Conservation (phyloP, 1,140 invertebrate genomes). For the Listronotus oregonensis region DNA sequence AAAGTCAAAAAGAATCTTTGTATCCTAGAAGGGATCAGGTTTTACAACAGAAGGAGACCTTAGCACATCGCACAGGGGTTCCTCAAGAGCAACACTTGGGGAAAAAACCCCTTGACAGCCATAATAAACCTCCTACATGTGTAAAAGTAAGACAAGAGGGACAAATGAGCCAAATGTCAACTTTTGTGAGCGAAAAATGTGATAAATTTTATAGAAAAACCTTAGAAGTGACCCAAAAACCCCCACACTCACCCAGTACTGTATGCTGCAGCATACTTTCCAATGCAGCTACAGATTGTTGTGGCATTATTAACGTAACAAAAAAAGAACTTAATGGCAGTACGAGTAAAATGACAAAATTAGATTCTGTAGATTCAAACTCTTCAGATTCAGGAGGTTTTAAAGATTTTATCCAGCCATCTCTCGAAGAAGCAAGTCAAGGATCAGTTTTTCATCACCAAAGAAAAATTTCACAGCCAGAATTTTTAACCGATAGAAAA, state of each 20-base stretch:
- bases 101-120: background rate
- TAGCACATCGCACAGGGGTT: background rate
- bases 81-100: background rate
- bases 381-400: conserved; percentile 56
- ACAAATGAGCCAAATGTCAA: conserved; percentile 17
- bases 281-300: conserved; percentile 52
- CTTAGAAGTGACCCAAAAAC: conserved; percentile 42
- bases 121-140: background rate
- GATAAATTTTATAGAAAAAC: conserved; percentile 46
- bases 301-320: conserved; percentile 49
- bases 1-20: conserved; percentile 23
- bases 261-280: conserved; percentile 55
- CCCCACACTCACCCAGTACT: conserved; percentile 54
- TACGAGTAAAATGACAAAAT: conserved; percentile 49
- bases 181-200: conserved; percentile 46
- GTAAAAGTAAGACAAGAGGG: background rate
- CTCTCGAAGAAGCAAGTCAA: conserved; percentile 8
- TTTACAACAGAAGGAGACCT: background rate
- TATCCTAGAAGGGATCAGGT: conserved; percentile 20
- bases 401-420: conserved; percentile 52
- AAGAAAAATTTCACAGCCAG: conserved; percentile 51
- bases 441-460: conserved; percentile 38
- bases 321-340: conserved; percentile 49
- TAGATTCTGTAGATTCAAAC: conserved; percentile 54
- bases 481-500: conserved; percentile 43